Base-by-base conservation (phyloP, 2,888 invertebrate species). In the Epinotia demarniana region DNA sequence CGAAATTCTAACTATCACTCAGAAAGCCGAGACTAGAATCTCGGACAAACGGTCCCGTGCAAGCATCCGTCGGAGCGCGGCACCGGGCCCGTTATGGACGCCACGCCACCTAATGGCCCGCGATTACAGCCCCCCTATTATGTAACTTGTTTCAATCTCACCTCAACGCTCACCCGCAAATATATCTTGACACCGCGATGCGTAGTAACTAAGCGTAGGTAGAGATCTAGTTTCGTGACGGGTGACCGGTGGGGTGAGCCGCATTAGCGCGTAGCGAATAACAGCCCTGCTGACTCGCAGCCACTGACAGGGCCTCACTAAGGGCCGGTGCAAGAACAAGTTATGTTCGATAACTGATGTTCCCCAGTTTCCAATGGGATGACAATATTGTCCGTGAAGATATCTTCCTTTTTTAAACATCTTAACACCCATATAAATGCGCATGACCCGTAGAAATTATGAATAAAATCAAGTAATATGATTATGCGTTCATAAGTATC, bases 51-150 rank as follows among this genome's bases (percentile, higher is more conserved):
- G 39, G 18, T 13, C 33, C 67, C 18, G 19, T 8, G 4, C n/a
- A 11, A 39, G 39, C 9, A 61, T 5, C 61, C 61, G 19, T 27
- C 27, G 6, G 61, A 61, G n/a, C 27, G 27, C 53, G 66, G 64
- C 49, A 46, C 2, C 55, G 57, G 67, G 55, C 39, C 67, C 67
- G 57, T 49, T 64, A 67, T 57, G 39, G 39, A 55, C 67, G 27
- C 2, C 58, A 55, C 67, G 27, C 2, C 58, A n/a, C 5, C 66
- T 67, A 67, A 67, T 67, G 67, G 16, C 55, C 16, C 13, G 18
- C 39, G 55, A 57, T 67, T 55, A 39, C 55, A 13, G 55, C 33
- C 66, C 27, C 27, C 27, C 27, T 3, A 33, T 1, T 3, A 2
- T 33, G 33, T 33, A 33, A 33, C 33, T 33, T 33, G 33, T 33